phyloP scores from a whole-genome alignment of 2,888 invertebrate species.

The Acronicta alni region DNA sequence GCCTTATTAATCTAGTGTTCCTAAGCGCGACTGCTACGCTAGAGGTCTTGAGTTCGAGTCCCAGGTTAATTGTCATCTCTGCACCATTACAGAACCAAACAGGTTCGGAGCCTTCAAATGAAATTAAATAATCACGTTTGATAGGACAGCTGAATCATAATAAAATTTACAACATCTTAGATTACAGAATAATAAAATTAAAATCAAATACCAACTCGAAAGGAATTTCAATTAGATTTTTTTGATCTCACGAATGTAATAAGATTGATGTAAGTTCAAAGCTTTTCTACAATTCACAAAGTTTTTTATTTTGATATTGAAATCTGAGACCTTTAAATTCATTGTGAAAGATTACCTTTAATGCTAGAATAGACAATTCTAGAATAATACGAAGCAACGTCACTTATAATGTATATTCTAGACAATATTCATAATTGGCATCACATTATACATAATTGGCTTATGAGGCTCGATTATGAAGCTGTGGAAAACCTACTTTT shows the following conservation, averaged over 20 bases:
- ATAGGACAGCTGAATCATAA: not conserved
- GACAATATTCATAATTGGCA: not conserved
- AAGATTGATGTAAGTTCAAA: constrained; percentile 25
- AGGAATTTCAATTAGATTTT: constrained; percentile 9
- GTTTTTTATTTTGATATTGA: constrained; percentile 7
- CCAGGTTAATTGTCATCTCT: too few species aligned
- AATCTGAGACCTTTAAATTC: constrained; percentile 1
- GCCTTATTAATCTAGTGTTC: too few species aligned
- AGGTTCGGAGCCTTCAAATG: not conserved
- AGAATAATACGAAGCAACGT: too few species aligned
- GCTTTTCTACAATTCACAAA: constrained; percentile 6
- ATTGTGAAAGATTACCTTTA: not conserved
- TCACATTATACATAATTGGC: too few species aligned
- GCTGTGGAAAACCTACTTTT: too few species aligned
- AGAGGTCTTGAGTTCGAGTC: too few species aligned
- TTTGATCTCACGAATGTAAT: constrained; percentile 17
- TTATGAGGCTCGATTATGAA: too few species aligned
- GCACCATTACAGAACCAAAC: too few species aligned
- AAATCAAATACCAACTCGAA: constrained; percentile 16
- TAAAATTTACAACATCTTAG: constrained; percentile 3
- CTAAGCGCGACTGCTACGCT: too few species aligned
- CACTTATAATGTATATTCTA: not conserved
- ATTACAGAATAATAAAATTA: constrained; percentile 8
- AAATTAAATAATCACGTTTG: not conserved
- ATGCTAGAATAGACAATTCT: not conserved